Evolutionary conservation across 2,797 vertebrate genomes (phyloP).

Genomic region (Xenentodon cancila): DNA sequence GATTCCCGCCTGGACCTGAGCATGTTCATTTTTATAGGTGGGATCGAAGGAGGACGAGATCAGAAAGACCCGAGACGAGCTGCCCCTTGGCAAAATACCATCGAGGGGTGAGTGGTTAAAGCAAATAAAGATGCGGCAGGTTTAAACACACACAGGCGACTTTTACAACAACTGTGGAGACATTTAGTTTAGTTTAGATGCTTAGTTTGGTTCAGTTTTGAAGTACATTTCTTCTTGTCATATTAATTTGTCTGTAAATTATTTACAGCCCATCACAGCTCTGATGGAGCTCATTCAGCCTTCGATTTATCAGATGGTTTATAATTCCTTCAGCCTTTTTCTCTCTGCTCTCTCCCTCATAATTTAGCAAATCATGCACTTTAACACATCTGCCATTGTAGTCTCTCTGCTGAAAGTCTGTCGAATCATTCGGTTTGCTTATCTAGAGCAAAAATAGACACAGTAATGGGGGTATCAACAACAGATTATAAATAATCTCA

Average conservation of each 20-base stretch:
- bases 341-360: constrained; percentile 11
- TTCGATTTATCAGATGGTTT: constrained; percentile 15
- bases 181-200: background rate
- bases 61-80: constrained; percentile 57
- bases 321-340: constrained; percentile 32
- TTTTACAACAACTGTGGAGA: background rate
- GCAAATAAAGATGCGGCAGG: background rate
- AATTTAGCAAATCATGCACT: constrained; percentile 22
- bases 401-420: constrained; percentile 9
- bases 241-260: constrained; percentile 13
- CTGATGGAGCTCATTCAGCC: constrained; percentile 13
- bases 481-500: constrained; percentile 12
- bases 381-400: constrained; percentile 17
- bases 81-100: constrained; percentile 69
- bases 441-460: constrained; percentile 38
- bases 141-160: background rate
- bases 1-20: background rate
- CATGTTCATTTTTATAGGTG: constrained; percentile 33
- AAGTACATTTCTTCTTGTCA: background rate
- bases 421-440: constrained; percentile 43
- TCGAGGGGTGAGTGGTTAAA: constrained; percentile 75
- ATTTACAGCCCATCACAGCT: background rate
- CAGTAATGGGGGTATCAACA: constrained; percentile 8
- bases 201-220: background rate
- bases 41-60: constrained; percentile 49